Conservation (phyloP, 1,140 invertebrate species). For the Rhagoletis zephyria region DNA sequence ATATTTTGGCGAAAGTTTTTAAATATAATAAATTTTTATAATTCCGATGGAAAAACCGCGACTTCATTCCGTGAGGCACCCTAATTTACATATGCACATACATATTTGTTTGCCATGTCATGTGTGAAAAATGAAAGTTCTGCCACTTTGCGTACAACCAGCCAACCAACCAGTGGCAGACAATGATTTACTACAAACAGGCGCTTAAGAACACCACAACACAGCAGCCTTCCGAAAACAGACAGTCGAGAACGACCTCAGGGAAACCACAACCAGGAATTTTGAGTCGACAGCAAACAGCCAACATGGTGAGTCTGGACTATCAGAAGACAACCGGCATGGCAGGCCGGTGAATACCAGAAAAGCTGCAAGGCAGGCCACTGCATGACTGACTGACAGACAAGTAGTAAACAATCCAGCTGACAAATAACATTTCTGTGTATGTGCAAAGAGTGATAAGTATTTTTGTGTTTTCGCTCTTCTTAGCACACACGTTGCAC, state of each 20-base stretch:
- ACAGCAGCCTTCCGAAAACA: neutral
- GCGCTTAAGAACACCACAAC: neutral
- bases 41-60: no score
- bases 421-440: conserved; percentile 1
- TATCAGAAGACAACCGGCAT: neutral
- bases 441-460: neutral
- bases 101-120: neutral
- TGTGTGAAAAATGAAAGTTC: conserved; percentile 44
- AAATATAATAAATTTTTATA: no score
- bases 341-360: neutral
- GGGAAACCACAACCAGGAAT: conserved; percentile 42
- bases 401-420: conserved; percentile 22
- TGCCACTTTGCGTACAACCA: conserved; percentile 31
- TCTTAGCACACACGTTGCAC: neutral
- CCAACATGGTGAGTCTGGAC: neutral
- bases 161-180: conserved; percentile 7
- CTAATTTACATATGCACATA: neutral
- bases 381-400: conserved; percentile 27
- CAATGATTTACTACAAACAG: conserved; percentile 27
- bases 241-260: neutral
- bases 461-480: neutral
- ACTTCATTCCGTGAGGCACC: no score
- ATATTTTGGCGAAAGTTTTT: no score
- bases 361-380: conserved; percentile 6
- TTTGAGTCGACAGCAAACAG: neutral